Base-by-base conservation (phyloP, 2,888 invertebrate species). In the Bombylius discolor region DNA sequence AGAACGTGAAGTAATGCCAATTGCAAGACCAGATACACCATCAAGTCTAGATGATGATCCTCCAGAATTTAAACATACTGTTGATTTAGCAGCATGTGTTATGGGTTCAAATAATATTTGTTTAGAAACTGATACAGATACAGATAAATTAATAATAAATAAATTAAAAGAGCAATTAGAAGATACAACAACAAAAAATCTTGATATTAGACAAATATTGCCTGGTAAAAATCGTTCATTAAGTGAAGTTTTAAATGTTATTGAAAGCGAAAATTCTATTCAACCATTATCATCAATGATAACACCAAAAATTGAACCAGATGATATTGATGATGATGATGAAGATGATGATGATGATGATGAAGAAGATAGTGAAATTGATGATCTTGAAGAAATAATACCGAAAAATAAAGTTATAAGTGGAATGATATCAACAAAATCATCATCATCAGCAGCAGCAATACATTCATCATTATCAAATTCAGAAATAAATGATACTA, bases 31-130 rank as follows among this genome's bases (percentile, higher is more conserved):
- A 13, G 71, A 73, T 50, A 72, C 71, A 36, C 72, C 71, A 1
- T 65, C 66, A 36, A 71, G 71, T 57, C 60, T 70, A 5, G 66
- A 67, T 48, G 70, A 70, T 52, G 71, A 72, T 58, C 64, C 64
- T 2, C 63, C 66, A 12, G 70, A 68, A 47, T 72, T 72, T 59
- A 68, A 66, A 14, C 74, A 74, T 57, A 66, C 64, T 51, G 70
- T 72, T 23, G 73, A 74, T 61, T 60, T 74, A 58, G 64, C 66
- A 13, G 74, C 72, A 55, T 74, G 73, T 56, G 66, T 73, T 9
- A 70, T 70, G 66, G 74, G 74, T 56, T 74, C 74, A 60, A 74
- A 74, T 60, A 71, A 71, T 47, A 73, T 73, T 4, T 65, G 67
- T n/a, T 54, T 73, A 48, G 60, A 47, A 48, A 56, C 57, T 52